Evolutionary conservation across 2,888 invertebrate species (phyloP).

Genomic region (Heliconius cydno): DNA sequence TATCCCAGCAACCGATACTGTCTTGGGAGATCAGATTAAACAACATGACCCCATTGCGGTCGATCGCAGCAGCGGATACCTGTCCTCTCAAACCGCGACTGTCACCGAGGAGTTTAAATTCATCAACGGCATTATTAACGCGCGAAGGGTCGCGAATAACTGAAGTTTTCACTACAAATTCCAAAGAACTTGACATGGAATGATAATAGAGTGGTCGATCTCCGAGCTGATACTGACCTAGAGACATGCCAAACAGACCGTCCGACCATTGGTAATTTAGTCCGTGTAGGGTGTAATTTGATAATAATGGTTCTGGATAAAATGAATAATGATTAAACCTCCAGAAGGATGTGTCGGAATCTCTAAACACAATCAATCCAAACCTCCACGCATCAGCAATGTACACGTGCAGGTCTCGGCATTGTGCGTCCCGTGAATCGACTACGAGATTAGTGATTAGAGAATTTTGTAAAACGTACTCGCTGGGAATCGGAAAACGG

Average conservation of each 20-base stretch:
- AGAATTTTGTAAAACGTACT: constrained; percentile 86
- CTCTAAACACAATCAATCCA: constrained; percentile 85
- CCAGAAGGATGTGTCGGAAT: constrained; percentile 84
- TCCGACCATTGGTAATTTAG: constrained; percentile 92
- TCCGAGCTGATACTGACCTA: constrained; percentile 82
- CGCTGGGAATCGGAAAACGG: constrained; percentile 86
- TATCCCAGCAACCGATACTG: constrained; percentile 93
- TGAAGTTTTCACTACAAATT: constrained; percentile 88
- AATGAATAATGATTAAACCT: constrained; percentile 87
- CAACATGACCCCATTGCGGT: constrained; percentile 90
- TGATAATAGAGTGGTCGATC: constrained; percentile 90
- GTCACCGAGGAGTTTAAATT: constrained; percentile 75
- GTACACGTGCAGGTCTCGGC: constrained; percentile 86
- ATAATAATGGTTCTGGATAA: constrained; percentile 88
- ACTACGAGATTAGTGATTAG: constrained; percentile 87
- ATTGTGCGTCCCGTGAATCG: constrained; percentile 85
- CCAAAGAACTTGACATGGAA: constrained; percentile 91
- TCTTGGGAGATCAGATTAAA: constrained; percentile 91
- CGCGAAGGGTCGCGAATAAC: constrained; percentile 86
- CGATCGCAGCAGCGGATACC: constrained; percentile 89
- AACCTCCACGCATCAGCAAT: constrained; percentile 88
- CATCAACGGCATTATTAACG: constrained; percentile 66
- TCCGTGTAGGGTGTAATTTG: constrained; percentile 89
- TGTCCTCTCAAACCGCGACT: constrained; percentile 86
- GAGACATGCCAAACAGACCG: constrained; percentile 89